A percentile compares a stretch with the other conserved stretches of the same genome.
Conservation (phyloP, 2,113 vertebrate species). For the Setophaga coronata region DNA sequence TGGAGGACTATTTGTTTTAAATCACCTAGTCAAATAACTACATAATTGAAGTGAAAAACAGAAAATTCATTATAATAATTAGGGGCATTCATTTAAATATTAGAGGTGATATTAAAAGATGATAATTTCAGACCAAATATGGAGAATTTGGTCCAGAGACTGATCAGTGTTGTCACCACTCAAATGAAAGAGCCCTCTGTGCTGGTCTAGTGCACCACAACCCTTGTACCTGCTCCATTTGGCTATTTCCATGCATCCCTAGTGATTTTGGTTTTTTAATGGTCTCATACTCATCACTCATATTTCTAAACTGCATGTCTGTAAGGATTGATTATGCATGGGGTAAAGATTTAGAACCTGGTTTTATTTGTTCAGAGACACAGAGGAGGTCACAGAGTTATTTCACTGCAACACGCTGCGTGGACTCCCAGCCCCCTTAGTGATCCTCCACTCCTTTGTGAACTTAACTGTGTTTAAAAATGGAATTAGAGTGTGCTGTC, state of each 20-base stretch:
- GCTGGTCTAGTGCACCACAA: background rate
- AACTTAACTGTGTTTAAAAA: background rate
- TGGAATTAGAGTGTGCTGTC: background rate
- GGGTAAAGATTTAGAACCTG: background rate
- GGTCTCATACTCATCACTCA: background rate
- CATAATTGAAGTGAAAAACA: background rate
- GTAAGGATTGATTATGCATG: background rate
- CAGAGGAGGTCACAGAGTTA: background rate
- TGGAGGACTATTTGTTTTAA: background rate
- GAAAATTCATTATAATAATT: background rate
- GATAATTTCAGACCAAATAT: background rate
- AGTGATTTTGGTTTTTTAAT: background rate
- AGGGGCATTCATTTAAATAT: background rate
- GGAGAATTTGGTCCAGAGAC: background rate
- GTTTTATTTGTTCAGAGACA: background rate
- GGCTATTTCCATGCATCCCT: background rate
- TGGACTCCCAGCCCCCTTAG: background rate
- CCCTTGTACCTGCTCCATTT: background rate
- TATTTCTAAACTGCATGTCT: background rate
- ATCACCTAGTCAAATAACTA: background rate
- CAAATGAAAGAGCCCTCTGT: background rate
- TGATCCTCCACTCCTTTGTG: background rate
- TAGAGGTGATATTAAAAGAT: background rate
- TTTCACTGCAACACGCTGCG: background rate
- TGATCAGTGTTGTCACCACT: background rate